phyloP scores from a whole-genome alignment of 2,888 invertebrate species.

The Listrodromus nycthemerus region DNA sequence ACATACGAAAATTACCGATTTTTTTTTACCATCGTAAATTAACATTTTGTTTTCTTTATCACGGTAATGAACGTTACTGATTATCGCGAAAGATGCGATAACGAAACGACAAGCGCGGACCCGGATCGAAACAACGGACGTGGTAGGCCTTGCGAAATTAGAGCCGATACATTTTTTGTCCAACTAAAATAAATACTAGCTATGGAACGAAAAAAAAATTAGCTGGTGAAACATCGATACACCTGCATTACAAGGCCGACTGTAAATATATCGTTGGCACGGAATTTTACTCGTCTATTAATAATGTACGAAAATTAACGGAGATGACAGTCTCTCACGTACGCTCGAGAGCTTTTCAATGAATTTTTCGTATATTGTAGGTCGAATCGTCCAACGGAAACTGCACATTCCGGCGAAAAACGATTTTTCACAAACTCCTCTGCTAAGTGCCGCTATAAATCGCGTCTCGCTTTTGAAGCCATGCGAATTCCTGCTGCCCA shows the following conservation, averaged over 20 bases:
- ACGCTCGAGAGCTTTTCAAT: background rate
- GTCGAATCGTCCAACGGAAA: constrained; percentile 33
- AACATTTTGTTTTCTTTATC: too few relatives aligned
- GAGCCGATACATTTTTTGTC: too few relatives aligned
- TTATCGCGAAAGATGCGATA: too few relatives aligned
- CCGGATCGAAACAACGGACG: too few relatives aligned
- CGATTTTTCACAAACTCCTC: background rate
- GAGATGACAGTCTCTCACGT: constrained; percentile 56
- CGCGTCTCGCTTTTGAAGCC: background rate
- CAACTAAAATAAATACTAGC: background rate
- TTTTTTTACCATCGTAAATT: too few relatives aligned
- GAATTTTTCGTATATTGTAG: constrained; percentile 35
- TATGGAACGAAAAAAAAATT: background rate
- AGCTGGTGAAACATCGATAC: constrained; percentile 16
- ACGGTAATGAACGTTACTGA: too few relatives aligned
- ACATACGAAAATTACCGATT: constrained; percentile 65
- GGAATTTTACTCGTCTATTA: constrained; percentile 68
- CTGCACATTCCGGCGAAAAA: constrained; percentile 11
- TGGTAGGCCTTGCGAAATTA: too few relatives aligned
- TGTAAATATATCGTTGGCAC: constrained; percentile 77
- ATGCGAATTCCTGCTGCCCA: background rate
- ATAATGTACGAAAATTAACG: constrained; percentile 68
- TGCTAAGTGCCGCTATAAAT: background rate
- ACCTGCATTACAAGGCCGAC: constrained; percentile 68
- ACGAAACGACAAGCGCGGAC: too few relatives aligned